Percentiles rank a stretch among this genome's conserved stretches.
Conservation (phyloP, 2,888 invertebrate species). For the Ceratothoa steindachneri region DNA sequence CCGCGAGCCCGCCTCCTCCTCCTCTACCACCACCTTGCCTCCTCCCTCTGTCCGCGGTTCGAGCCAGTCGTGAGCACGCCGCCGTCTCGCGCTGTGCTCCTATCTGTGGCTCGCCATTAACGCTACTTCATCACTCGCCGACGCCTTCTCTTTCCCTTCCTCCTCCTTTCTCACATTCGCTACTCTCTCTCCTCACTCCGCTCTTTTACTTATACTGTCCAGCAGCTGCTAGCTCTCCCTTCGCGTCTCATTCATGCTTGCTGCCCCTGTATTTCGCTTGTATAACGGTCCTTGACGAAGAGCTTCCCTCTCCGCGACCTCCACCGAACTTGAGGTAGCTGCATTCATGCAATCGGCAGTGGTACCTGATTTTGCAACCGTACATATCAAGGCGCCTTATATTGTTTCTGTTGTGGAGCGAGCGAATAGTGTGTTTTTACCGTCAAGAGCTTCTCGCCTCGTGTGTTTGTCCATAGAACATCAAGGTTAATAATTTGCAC, state of each 20-base stretch:
- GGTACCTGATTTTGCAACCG: background rate
- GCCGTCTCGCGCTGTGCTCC: constrained; percentile 12
- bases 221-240: too few species aligned
- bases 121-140: constrained; percentile 4
- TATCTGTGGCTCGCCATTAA: constrained; percentile 1
- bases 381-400: background rate
- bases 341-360: background rate
- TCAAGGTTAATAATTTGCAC: background rate
- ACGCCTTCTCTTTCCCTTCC: background rate
- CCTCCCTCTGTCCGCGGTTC: background rate
- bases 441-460: too few species aligned
- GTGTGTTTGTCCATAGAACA: background rate
- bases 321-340: too few species aligned
- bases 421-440: background rate
- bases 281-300: too few species aligned
- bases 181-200: too few species aligned
- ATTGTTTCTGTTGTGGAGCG: background rate
- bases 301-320: too few species aligned
- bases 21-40: background rate
- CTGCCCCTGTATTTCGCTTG: too few species aligned
- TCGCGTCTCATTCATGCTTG: background rate
- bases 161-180: background rate
- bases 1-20: background rate
- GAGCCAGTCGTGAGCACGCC: background rate
- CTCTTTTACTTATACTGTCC: too few species aligned